A percentile compares a stretch with the other conserved stretches of the same genome.
These are phyloP conservation scores for Orthosia incerta DNA, from an alignment of 2,888 invertebrate genomes.

Conservation along the genomic window DNA sequence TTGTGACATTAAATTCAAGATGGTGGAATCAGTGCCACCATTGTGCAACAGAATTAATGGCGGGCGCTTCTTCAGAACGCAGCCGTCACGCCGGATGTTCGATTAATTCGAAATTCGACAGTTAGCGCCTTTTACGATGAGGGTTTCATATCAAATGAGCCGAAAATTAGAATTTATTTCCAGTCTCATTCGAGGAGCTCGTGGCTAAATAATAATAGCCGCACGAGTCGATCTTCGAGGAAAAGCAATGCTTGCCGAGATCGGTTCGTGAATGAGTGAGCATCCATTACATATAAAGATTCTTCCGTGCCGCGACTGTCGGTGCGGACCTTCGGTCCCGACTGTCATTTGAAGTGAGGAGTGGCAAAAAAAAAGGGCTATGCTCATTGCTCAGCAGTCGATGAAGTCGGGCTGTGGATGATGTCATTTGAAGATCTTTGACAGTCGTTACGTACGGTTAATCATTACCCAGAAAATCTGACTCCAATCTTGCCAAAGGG, in stretches of 20 bases:
- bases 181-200: neutral
- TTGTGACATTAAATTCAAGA: slow-evolving; percentile 56
- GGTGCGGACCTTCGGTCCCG: too few relatives aligned
- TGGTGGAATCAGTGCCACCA: slow-evolving; percentile 65
- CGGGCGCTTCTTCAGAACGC: slow-evolving; percentile 78
- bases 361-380: too few relatives aligned
- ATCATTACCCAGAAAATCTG: neutral
- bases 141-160: slow-evolving; percentile 51
- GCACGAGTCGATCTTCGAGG: neutral
- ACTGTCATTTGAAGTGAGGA: neutral
- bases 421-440: neutral
- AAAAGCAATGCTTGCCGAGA: neutral
- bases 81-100: slow-evolving; percentile 77
- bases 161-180: slow-evolving; percentile 17
- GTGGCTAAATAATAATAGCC: neutral
- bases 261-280: neutral
- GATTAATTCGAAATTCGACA: slow-evolving; percentile 77
- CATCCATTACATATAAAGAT: neutral
- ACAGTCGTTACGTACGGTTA: neutral
- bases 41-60: slow-evolving; percentile 81
- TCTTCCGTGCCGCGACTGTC: neutral
- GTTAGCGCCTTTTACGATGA: slow-evolving; percentile 69
- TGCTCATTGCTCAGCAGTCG: too few relatives aligned
- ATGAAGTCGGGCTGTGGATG: neutral
- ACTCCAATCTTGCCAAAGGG: too few relatives aligned